phyloP scores from a whole-genome alignment of 92 coral and sea anemone species.

The Palythoa caribaeorum region DNA sequence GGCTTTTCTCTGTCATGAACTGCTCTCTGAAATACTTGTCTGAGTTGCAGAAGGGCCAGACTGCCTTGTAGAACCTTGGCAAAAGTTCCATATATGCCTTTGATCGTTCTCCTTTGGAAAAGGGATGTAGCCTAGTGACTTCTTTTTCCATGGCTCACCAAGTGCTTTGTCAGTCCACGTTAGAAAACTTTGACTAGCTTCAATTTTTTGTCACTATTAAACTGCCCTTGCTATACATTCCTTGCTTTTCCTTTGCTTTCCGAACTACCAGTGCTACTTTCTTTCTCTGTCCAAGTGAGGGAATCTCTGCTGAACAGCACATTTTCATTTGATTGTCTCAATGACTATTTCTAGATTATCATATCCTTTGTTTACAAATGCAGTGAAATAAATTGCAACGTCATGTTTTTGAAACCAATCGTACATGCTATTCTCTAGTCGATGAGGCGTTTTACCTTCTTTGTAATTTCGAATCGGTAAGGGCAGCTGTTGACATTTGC shows the following conservation, averaged over 20 bases:
- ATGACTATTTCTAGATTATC: not conserved
- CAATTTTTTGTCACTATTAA: too few species aligned
- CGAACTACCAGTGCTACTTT: not conserved
- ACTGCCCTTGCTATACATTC: too few species aligned
- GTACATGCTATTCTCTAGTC: not conserved
- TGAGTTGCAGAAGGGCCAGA: constrained; percentile 55
- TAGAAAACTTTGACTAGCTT: not conserved
- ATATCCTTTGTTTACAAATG: not conserved
- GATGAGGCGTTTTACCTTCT: constrained; percentile 8
- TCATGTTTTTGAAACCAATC: constrained; percentile 55
- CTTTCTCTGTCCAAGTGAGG: not conserved
- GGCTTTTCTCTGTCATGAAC: constrained; percentile 69
- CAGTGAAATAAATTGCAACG: constrained; percentile 34
- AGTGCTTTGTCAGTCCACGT: constrained; percentile 63
- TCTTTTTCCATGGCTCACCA: constrained; percentile 68
- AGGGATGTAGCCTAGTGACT: constrained; percentile 58
- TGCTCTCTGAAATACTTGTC: constrained; percentile 53
- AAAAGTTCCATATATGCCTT: constrained; percentile 46
- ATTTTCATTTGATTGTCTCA: not conserved
- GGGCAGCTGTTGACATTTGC: constrained; percentile 40
- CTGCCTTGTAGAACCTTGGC: constrained; percentile 55
- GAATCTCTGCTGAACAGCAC: not conserved
- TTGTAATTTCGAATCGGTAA: constrained; percentile 5
- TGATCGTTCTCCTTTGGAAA: constrained; percentile 66
- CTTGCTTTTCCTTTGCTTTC: too few species aligned